A percentile compares a stretch with the other conserved stretches of the same genome.
Conservation (phyloP, 1,140 invertebrate genomes). For the Drosophila melanogaster region DNA sequence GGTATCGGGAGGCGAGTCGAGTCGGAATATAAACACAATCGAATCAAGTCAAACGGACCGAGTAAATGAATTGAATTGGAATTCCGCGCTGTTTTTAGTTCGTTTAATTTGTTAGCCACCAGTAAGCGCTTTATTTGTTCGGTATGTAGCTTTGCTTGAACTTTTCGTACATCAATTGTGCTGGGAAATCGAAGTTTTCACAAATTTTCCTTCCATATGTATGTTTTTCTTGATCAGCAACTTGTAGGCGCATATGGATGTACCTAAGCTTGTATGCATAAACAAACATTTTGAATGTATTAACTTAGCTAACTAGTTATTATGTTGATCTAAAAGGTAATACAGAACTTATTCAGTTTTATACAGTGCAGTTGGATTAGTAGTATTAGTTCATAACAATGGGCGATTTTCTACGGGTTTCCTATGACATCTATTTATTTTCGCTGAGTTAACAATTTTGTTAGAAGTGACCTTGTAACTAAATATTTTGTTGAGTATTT, state of each 20-base stretch:
- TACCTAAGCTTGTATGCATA: conserved; percentile 16
- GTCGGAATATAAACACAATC: conserved; percentile 27
- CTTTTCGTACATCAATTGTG: background rate
- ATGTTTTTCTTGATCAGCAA: conserved; percentile 20
- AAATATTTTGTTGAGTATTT: background rate
- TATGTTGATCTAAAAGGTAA: background rate
- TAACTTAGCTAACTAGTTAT: conserved; percentile 4
- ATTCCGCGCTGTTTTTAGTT: background rate
- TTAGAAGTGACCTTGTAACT: background rate
- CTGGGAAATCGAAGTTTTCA: background rate
- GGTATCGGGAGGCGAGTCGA: background rate
- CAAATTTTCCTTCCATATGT: conserved; percentile 31
- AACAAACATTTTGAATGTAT: conserved; percentile 23
- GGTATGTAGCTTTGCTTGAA: conserved; percentile 11
- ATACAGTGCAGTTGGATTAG: background rate
- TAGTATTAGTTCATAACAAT: background rate
- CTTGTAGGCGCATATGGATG: background rate
- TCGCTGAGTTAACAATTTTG: conserved; percentile 1
- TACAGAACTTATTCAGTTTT: background rate
- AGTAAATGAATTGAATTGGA: conserved; percentile 11
- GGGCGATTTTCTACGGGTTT: background rate
- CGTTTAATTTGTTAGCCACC: conserved; percentile 9
- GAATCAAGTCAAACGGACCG: conserved; percentile 6
- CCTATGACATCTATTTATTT: background rate
- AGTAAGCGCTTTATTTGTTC: conserved; percentile 16